A percentile compares a stretch with the other conserved stretches of the same genome.
Conservation (phyloP, 2,797 vertebrate genomes). For the Streptopelia turtur region DNA sequence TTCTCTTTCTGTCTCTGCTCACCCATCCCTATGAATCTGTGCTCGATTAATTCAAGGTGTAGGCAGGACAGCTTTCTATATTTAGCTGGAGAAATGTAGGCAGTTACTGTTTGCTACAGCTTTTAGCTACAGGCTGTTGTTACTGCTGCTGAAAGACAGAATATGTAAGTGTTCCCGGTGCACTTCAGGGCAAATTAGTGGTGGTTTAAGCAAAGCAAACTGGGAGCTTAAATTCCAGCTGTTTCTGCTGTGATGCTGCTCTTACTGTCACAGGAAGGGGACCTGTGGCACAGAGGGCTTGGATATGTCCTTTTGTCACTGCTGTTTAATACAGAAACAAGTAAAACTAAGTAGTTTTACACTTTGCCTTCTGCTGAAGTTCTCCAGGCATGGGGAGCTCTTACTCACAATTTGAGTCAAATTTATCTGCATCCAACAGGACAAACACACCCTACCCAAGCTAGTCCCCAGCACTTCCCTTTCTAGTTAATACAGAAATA, state of each 20-base stretch:
- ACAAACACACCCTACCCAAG: neutral
- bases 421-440: neutral
- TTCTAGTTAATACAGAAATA: neutral
- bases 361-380: neutral
- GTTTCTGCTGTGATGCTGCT: neutral
- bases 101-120: neutral
- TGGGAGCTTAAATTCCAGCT: neutral
- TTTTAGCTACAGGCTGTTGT: neutral
- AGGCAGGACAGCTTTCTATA: neutral
- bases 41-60: neutral
- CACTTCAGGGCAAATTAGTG: neutral
- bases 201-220: neutral
- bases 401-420: neutral
- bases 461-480: neutral
- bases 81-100: neutral
- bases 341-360: neutral
- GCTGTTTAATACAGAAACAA: neutral
- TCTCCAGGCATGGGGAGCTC: neutral
- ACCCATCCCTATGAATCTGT: neutral
- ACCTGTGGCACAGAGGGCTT: neutral
- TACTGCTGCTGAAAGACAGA: neutral
- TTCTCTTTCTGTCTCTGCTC: neutral
- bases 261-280: neutral
- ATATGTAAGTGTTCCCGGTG: neutral
- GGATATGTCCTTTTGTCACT: neutral